Base-by-base conservation (phyloP, 2,797 vertebrate genomes). In the Gadopsis bispinosus region DNA sequence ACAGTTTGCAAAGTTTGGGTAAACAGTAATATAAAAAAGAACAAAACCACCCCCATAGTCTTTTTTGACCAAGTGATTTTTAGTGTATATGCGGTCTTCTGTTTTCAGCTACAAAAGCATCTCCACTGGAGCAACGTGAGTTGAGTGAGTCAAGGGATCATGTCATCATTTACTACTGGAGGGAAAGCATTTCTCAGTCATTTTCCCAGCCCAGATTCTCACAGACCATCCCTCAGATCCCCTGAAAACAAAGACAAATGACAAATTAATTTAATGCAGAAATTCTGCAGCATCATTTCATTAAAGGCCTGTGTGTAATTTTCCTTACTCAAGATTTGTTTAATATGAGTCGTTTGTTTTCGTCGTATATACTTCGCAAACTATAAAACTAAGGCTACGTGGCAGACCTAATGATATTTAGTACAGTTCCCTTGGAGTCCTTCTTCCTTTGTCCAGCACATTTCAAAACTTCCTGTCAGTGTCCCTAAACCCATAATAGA, bases 401-500 rank as follows among this genome's bases (percentile, higher is more conserved):
- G 7, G 29, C 26, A 29, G 16, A 22, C 26, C 12, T 17, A n/a
- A 37, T 63, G 22, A 29, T 48, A 26, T 58, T 17, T 2, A 61
- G 14, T 13, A 51, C 22, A 69, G 33, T 33, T 48, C 64, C 66
- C 54, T 39, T 53, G 35, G 22, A 71, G 76, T 59, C 61, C 55
- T 58, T 88, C 70, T 87, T 85, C 63, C 73, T 80, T 66, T 81
- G 71, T 90, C 77, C 81, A 17, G 69, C 69, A 86, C 79, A 75
- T 87, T 80, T 90, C 75, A 59, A 37, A 81, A 88, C 87, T 88
- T 92, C 75, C 47, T 88, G 81, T 75, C 81, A 31, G 79, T 87
- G 83, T 94, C 89, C 53, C 83, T 89, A 64, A 88, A 89, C 87
- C 83, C 75, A 73, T 69, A 85, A 93, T 89, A 80, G 80, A 93